Evolutionary conservation across 1,140 invertebrate genomes (phyloP).

Genomic region (Gonioctena quinquepunctata): DNA sequence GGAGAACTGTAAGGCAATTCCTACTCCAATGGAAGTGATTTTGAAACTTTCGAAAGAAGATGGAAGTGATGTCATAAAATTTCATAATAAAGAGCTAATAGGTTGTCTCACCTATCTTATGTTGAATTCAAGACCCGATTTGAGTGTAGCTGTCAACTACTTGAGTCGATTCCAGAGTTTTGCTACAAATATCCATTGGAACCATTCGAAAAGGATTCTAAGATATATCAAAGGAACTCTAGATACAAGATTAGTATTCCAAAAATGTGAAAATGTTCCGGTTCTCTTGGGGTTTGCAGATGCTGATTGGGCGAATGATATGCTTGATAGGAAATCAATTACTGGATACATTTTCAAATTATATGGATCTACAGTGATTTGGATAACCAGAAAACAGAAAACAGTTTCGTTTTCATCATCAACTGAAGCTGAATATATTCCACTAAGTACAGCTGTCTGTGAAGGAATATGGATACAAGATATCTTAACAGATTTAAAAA

Average conservation of each 20-base stretch:
- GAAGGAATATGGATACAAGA: constrained; percentile 4
- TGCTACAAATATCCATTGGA: constrained; percentile 16
- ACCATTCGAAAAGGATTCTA: not conserved
- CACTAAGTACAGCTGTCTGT: constrained; percentile 20
- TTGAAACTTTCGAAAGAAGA: not conserved
- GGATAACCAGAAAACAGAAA: constrained; percentile 34
- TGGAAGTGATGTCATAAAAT: not conserved
- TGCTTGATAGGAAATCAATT: constrained; percentile 54
- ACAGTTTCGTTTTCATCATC: constrained; percentile 33
- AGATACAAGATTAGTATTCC: not conserved
- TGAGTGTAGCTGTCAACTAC: constrained; percentile 35
- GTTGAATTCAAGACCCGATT: constrained; percentile 41
- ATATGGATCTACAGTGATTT: constrained; percentile 28
- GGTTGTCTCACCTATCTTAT: constrained; percentile 48
- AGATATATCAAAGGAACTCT: not conserved
- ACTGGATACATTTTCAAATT: constrained; percentile 46
- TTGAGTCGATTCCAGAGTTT: constrained; percentile 40
- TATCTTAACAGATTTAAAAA: not conserved
- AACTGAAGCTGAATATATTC: constrained; percentile 42
- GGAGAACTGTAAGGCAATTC: constrained; percentile 9
- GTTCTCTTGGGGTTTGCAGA: constrained; percentile 43
- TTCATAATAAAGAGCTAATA: constrained; percentile 23
- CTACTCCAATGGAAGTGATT: not conserved
- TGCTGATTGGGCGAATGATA: constrained; percentile 52
- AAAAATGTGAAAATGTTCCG: not conserved